A percentile compares a stretch with the other conserved stretches of the same genome.
These are phyloP conservation scores for Arrhamphus sclerolepis DNA, from an alignment of 2,797 vertebrate species.

Conservation along the genomic window DNA sequence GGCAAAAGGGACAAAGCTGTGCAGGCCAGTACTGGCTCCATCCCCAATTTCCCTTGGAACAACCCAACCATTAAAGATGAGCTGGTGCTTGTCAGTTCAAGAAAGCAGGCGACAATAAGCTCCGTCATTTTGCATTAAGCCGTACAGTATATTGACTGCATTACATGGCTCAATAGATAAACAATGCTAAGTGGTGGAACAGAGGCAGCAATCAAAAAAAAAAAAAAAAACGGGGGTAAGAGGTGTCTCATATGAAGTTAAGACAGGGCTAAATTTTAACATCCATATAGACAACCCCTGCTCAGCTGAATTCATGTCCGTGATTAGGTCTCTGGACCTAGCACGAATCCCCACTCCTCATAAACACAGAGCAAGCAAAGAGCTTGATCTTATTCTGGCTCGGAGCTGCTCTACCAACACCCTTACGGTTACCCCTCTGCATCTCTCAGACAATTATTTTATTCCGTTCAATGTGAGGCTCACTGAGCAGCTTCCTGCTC, in stretches of 20 bases:
- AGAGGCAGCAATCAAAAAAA: slow-evolving; percentile 39
- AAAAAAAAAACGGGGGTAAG: slow-evolving; percentile 39
- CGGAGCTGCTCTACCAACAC: too few relatives aligned
- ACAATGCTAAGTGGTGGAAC: slow-evolving; percentile 27
- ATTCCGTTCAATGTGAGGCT: too few relatives aligned
- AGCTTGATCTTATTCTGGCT: too few relatives aligned
- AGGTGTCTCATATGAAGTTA: slow-evolving; percentile 58
- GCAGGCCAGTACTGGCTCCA: slow-evolving; percentile 30
- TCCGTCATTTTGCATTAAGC: slow-evolving; percentile 58
- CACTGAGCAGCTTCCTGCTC: too few relatives aligned
- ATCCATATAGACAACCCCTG: too few relatives aligned
- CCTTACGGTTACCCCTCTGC: too few relatives aligned
- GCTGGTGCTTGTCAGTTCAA: slow-evolving; percentile 56
- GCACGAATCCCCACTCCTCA: too few relatives aligned
- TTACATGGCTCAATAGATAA: slow-evolving; percentile 58
- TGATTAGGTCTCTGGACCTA: too few relatives aligned
- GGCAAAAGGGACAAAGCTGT: slow-evolving; percentile 53
- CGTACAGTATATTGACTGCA: slow-evolving; percentile 29
- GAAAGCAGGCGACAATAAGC: slow-evolving; percentile 54
- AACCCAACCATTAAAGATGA: slow-evolving; percentile 65
- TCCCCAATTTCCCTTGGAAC: slow-evolving; percentile 36
- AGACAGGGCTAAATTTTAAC: slow-evolving; percentile 4
- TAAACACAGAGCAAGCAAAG: too few relatives aligned
- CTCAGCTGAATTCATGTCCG: too few relatives aligned
- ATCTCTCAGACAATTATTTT: too few relatives aligned